Conservation (phyloP, 2,888 invertebrate genomes). For the Andrena dorsata region DNA sequence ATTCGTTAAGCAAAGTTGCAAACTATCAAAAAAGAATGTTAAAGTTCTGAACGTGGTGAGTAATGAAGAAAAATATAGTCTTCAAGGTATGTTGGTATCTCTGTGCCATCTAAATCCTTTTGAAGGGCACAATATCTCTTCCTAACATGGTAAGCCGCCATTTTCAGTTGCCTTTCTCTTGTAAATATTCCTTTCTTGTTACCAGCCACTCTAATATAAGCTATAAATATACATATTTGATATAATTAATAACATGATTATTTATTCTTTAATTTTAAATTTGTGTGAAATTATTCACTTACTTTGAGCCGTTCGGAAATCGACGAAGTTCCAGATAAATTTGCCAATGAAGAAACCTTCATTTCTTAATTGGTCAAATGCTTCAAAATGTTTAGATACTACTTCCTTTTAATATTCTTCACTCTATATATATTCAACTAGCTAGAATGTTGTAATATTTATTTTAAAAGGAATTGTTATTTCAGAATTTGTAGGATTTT, state of each 20-base stretch:
- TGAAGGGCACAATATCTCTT: slow-evolving; percentile 91
- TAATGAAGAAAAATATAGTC: slow-evolving; percentile 84
- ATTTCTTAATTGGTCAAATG: slow-evolving; percentile 93
- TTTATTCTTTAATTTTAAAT: neutral
- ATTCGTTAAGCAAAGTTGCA: slow-evolving; percentile 14
- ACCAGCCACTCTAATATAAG: slow-evolving; percentile 92
- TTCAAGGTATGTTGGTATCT: slow-evolving; percentile 87
- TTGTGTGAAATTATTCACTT: slow-evolving; percentile 74
- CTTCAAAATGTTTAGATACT: slow-evolving; percentile 94
- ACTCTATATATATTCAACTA: slow-evolving; percentile 95
- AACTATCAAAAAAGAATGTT: slow-evolving; percentile 17
- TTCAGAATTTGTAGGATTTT: too few species aligned
- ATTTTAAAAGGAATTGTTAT: neutral
- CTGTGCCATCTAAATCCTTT: slow-evolving; percentile 87
- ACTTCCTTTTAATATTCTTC: slow-evolving; percentile 97
- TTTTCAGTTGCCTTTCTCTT: slow-evolving; percentile 95
- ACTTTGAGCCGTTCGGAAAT: slow-evolving; percentile 98
- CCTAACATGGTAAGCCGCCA: slow-evolving; percentile 93
- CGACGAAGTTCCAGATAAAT: slow-evolving; percentile 99
- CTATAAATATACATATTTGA: slow-evolving; percentile 83
- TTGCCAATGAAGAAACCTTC: slow-evolving; percentile 95
- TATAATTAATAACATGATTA: neutral
- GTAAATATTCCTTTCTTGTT: slow-evolving; percentile 98
- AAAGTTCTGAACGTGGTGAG: slow-evolving; percentile 63
- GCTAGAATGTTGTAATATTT: slow-evolving; percentile 83